phyloP scores from a whole-genome alignment of 2,113 vertebrate species.

The Hystrix cristata region DNA sequence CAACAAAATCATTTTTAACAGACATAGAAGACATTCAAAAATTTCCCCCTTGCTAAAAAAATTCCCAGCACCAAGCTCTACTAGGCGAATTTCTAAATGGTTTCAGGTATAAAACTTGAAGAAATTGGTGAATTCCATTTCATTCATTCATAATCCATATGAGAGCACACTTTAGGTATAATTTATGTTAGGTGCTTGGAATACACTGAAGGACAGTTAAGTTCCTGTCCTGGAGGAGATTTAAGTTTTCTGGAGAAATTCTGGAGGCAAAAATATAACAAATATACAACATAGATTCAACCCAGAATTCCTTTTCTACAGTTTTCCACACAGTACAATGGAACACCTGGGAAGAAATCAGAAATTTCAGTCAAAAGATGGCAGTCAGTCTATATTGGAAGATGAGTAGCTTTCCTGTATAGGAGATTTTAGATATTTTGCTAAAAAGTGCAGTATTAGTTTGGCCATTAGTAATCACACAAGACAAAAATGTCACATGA shows the following conservation, averaged over 20 bases:
- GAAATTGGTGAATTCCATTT: background rate
- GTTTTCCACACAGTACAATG: background rate
- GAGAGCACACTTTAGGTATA: background rate
- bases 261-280: background rate
- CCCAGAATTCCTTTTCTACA: background rate
- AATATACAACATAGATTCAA: background rate
- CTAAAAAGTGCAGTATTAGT: background rate
- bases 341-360: background rate
- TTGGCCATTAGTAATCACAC: background rate
- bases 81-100: background rate
- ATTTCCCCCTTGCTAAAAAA: background rate
- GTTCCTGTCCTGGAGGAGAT: background rate
- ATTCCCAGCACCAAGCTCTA: background rate
- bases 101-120: background rate
- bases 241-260: background rate
- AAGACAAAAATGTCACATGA: background rate
- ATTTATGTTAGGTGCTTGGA: background rate
- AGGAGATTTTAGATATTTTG: background rate
- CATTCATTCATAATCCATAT: background rate
- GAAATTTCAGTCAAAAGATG: background rate
- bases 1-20: background rate
- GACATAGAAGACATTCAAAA: background rate
- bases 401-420: background rate
- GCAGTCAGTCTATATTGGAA: background rate
- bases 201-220: background rate